Evolutionary conservation across 2,797 vertebrate genomes (phyloP).

Genomic region (Phalloptychus januarius): DNA sequence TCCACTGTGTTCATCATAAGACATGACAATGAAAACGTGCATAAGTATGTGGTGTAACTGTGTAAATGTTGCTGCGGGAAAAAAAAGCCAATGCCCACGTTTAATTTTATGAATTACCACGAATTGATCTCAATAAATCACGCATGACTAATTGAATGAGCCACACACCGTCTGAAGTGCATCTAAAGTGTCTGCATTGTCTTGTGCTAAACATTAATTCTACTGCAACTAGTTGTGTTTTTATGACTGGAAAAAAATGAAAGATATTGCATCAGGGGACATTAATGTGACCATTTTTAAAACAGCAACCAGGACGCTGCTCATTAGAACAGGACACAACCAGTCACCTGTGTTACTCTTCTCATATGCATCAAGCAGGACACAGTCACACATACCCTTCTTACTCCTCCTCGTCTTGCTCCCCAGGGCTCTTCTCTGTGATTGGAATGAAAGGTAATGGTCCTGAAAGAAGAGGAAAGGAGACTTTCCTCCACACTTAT

Average conservation of each 20-base stretch:
- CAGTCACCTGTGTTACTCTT: constrained; percentile 38
- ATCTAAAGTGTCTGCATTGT: constrained; percentile 26
- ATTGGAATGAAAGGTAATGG: constrained; percentile 86
- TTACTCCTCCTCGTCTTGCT: constrained; percentile 36
- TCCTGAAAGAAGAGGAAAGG: constrained; percentile 86
- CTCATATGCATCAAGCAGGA: constrained; percentile 60
- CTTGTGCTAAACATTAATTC: constrained; percentile 25
- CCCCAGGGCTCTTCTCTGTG: constrained; percentile 76
- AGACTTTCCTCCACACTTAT: constrained; percentile 75
- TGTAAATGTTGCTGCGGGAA: constrained; percentile 6
- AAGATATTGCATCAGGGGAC: constrained; percentile 26
- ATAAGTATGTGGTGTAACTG: not conserved
- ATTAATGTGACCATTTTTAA: constrained; percentile 39
- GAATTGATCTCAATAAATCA: constrained; percentile 21
- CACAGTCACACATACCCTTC: constrained; percentile 41
- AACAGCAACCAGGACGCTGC: constrained; percentile 14
- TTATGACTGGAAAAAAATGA: constrained; percentile 39
- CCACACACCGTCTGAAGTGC: not conserved
- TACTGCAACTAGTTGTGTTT: constrained; percentile 23
- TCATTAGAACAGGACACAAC: constrained; percentile 34
- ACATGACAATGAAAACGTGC: constrained; percentile 2
- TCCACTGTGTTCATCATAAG: not conserved
- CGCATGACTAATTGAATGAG: constrained; percentile 24
- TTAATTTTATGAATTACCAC: constrained; percentile 17
- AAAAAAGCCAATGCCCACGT: not conserved